These are phyloP conservation scores for Ctenodactylus gundi DNA, from an alignment of 2,113 vertebrate genomes.

Conservation along the genomic window DNA sequence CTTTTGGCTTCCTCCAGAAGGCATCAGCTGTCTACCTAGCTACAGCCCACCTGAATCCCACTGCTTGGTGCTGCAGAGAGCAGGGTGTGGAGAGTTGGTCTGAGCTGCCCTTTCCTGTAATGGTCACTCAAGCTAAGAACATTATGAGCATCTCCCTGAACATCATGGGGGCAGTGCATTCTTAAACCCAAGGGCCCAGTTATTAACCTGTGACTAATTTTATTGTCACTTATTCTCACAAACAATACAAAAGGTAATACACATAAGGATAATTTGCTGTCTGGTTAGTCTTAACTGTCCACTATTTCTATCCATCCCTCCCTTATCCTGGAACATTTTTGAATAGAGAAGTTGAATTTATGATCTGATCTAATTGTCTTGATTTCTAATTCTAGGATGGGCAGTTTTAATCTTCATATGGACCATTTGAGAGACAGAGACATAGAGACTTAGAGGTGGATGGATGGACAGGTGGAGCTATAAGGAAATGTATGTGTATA, in stretches of 20 bases:
- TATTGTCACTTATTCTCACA: neutral
- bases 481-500: neutral
- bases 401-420: neutral
- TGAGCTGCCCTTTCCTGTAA: neutral
- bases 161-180: neutral
- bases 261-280: neutral
- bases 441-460: neutral
- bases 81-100: accelerated
- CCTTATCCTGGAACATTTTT: neutral
- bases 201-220: neutral
- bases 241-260: neutral
- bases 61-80: neutral
- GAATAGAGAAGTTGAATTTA: neutral
- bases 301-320: neutral
- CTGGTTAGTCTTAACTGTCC: neutral
- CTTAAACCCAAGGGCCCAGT: neutral
- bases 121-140: neutral
- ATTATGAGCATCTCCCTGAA: neutral
- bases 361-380: neutral
- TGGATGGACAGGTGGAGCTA: neutral
- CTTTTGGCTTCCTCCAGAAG: neutral
- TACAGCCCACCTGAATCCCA: neutral
- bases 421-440: neutral
- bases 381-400: neutral
- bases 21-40: neutral